phyloP scores from a whole-genome alignment of 2,888 invertebrate species.

The Teinopalpus imperialis region DNA sequence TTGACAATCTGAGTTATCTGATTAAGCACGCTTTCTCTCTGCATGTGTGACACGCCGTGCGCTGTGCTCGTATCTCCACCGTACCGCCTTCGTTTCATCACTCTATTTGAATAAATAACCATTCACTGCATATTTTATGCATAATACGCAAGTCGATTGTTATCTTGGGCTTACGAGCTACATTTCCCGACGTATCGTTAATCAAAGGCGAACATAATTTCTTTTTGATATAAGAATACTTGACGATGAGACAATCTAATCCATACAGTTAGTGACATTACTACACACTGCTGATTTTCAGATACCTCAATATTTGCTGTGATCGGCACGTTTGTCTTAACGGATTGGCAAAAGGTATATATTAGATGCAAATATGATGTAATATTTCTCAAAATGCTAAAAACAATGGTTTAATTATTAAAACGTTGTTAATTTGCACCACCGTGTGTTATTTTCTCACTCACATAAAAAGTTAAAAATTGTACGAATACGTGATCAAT shows the following conservation, averaged over 20 bases:
- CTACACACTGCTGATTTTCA: no score
- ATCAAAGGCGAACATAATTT: slow-evolving; percentile 35
- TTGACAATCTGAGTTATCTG: slow-evolving; percentile 81
- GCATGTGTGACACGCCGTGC: slow-evolving; percentile 54
- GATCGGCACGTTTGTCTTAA: no score
- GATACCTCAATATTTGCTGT: no score
- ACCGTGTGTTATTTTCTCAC: no score
- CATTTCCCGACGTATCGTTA: slow-evolving; percentile 50
- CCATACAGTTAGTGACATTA: no score
- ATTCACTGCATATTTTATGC: slow-evolving; percentile 62
- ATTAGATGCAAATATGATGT: no score
- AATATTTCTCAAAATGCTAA: no score
- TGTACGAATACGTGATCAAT: background rate
- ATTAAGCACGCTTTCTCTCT: slow-evolving; percentile 80
- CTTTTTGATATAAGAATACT: slow-evolving; percentile 26
- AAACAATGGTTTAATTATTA: no score
- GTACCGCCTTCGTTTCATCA: slow-evolving; percentile 73
- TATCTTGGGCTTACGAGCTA: slow-evolving; percentile 51
- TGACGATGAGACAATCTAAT: no score
- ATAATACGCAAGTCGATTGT: slow-evolving; percentile 53
- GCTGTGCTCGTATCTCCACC: slow-evolving; percentile 47
- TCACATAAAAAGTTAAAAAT: no score
- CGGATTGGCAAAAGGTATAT: no score
- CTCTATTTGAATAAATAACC: slow-evolving; percentile 73
- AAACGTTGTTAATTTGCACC: no score